phyloP scores from a whole-genome alignment of 1,140 invertebrate species.

The Bombyx mandarina region DNA sequence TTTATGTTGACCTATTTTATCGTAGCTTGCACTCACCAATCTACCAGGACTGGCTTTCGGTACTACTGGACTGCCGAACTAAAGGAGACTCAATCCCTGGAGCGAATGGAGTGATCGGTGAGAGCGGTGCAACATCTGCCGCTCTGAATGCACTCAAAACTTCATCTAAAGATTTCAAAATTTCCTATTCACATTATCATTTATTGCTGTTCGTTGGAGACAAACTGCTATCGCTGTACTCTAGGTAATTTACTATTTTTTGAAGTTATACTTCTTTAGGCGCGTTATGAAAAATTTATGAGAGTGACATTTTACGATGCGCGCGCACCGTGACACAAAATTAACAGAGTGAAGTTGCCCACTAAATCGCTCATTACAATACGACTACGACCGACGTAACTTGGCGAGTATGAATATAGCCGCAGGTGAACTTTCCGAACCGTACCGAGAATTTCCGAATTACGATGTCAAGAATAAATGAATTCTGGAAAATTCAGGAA shows the following conservation, averaged over 20 bases:
- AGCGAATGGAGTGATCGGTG: slow-evolving; percentile 59
- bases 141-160: slow-evolving; percentile 49
- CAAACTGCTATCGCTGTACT: slow-evolving; percentile 55
- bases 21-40: slow-evolving; percentile 42
- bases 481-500: no score
- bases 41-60: slow-evolving; percentile 54
- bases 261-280: no score
- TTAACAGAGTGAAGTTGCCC: no score
- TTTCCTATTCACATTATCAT: slow-evolving; percentile 47
- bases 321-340: no score
- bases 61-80: slow-evolving; percentile 40
- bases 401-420: no score
- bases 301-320: no score
- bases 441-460: no score
- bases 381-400: no score
- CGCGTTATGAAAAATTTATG: no score
- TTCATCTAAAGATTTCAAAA: slow-evolving; percentile 45
- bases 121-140: slow-evolving; percentile 48
- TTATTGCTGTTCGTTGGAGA: slow-evolving; percentile 57
- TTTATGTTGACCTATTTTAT: neutral
- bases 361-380: neutral
- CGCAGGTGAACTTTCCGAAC: no score
- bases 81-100: slow-evolving; percentile 59
- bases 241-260: slow-evolving; percentile 33
- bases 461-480: no score